phyloP scores from a whole-genome alignment of 2,113 vertebrate species.

The Mellivora capensis region DNA sequence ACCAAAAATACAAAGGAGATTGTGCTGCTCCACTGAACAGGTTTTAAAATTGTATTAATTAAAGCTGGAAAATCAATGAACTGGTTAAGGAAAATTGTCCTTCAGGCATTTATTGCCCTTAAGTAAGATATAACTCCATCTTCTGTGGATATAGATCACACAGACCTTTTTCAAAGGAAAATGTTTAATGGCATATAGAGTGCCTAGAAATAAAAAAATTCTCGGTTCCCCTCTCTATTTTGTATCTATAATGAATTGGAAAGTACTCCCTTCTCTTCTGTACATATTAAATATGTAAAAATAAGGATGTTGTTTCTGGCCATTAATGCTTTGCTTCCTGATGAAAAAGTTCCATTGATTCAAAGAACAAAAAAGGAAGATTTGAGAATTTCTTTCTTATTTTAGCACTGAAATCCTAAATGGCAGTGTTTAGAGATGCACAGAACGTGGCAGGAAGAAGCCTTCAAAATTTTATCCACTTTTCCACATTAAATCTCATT shows the following conservation, averaged over 20 bases:
- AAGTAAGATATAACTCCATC: background rate
- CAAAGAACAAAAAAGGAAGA: background rate
- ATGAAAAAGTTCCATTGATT: background rate
- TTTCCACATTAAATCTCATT: background rate
- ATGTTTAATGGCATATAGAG: conserved; percentile 1
- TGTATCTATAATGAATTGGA: background rate
- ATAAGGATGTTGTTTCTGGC: background rate
- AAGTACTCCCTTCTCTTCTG: background rate
- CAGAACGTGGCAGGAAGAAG: background rate
- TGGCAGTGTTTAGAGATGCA: background rate
- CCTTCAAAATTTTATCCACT: background rate
- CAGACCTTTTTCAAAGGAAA: background rate
- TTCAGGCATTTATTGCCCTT: conserved; percentile 5
- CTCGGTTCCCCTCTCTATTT: background rate
- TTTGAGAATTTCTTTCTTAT: background rate
- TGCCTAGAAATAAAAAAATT: background rate
- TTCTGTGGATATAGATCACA: background rate
- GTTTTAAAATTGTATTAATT: conserved; percentile 35
- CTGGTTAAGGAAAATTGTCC: background rate
- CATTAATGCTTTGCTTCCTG: background rate
- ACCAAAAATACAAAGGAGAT: background rate
- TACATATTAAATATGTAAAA: background rate
- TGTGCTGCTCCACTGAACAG: background rate
- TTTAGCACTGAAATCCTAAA: background rate
- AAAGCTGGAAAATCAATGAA: conserved; percentile 35